These are phyloP conservation scores for Hyposoter didymator DNA, from an alignment of 2,888 invertebrate genomes.

Conservation along the genomic window DNA sequence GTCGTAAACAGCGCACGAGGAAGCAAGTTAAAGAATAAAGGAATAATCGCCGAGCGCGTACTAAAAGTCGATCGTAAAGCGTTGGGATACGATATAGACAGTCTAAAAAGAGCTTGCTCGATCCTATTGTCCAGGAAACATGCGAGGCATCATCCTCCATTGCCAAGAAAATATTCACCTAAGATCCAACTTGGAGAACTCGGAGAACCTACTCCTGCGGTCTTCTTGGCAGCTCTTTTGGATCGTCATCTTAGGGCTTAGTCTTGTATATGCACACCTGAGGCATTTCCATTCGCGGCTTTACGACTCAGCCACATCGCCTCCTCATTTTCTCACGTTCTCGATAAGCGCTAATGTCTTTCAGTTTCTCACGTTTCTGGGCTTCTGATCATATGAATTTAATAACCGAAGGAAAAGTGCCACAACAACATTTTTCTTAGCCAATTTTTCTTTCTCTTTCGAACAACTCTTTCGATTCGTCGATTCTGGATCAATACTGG, in stretches of 20 bases:
- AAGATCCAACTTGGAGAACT: conserved; percentile 22
- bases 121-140: conserved; percentile 39
- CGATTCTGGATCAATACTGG: not conserved
- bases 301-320: conserved; percentile 28
- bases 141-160: conserved; percentile 21
- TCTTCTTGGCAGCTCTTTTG: conserved; percentile 23
- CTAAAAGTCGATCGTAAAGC: conserved; percentile 64
- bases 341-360: conserved; percentile 34
- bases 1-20: conserved; percentile 57
- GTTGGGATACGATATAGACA: conserved; percentile 11
- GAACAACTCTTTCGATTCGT: not conserved
- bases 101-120: not conserved
- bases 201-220: conserved; percentile 27
- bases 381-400: conserved; percentile 23
- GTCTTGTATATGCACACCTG: not conserved
- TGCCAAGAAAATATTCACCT: conserved; percentile 28
- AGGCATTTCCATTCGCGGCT: conserved; percentile 41
- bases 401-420: not conserved
- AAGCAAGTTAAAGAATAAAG: conserved; percentile 59
- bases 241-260: conserved; percentile 31
- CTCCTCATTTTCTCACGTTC: conserved; percentile 54
- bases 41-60: conserved; percentile 60
- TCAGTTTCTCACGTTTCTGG: conserved; percentile 52
- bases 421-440: not conserved
- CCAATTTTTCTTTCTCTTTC: not conserved